A percentile compares a stretch with the other conserved stretches of the same genome.
phyloP scores from a whole-genome alignment of 1,140 invertebrate species.

The Meloidogyne hapla region DNA sequence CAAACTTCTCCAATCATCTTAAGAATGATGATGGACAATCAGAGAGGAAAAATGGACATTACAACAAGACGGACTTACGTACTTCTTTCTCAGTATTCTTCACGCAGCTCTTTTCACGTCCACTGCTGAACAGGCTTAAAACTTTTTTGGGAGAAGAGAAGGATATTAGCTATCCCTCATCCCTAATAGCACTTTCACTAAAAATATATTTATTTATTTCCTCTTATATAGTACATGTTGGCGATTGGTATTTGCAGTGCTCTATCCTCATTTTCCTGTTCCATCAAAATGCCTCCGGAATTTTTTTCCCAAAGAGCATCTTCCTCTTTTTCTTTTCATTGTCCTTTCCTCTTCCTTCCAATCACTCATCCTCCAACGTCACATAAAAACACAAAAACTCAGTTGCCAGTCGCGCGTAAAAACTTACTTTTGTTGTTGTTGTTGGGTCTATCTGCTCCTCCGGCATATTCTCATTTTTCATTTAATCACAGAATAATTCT shows the following conservation, averaged over 20 bases:
- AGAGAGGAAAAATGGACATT: neutral
- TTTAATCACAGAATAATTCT: too few relatives aligned
- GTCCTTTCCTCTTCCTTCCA: neutral
- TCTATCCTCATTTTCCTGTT: neutral
- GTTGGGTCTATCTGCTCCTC: neutral
- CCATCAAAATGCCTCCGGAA: constrained; percentile 4
- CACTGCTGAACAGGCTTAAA: neutral
- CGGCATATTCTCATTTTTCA: neutral
- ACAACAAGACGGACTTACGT: neutral
- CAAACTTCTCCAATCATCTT: neutral
- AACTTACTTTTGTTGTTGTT: neutral
- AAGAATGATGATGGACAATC: neutral
- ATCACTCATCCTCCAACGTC: neutral
- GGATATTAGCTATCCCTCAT: neutral
- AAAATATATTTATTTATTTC: neutral
- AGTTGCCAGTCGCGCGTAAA: neutral
- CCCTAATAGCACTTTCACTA: neutral
- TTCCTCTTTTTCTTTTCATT: neutral
- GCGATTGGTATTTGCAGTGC: neutral
- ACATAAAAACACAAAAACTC: neutral
- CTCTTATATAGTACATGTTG: neutral
- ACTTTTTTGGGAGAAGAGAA: neutral
- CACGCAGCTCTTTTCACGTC: neutral
- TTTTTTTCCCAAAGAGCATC: constrained; percentile 4
- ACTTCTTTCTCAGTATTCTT: neutral